Evolutionary conservation across 2,113 vertebrate species (phyloP), one percentile per base, ranked within the genome.

Genomic region (Mus pahari): DNA sequence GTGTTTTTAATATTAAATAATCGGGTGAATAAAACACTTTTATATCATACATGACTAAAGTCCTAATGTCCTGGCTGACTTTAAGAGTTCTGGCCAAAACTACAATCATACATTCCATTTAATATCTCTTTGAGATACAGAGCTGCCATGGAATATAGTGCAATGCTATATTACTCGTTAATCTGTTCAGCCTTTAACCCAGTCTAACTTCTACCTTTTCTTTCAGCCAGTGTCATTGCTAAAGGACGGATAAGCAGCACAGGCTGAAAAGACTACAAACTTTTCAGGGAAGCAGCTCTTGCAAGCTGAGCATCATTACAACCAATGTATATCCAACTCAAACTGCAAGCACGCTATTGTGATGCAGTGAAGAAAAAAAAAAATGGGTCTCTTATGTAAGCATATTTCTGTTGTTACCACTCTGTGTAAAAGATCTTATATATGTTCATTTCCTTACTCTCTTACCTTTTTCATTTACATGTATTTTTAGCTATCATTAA

Each of bases 321-420:
- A 90, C n/a, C 66, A 77, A 0, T 84, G 58, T 73, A 90, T 81
- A 92, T 71, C 28, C 33, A 84, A 94, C 94, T 83, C 83, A 94
- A 95, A 95, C n/a, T 87, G 71, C 31, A 94, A 81, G 74, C 90
- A 88, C 77, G 33, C 62, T 95, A 95, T 78, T 96, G 60, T 90
- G 58, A 96, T 28, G 20, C 68, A 87, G n/a, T 87, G 89, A 97
- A 92, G 33, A 77, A 97, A 81, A 97, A 81, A 97, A 84, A 77
- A 96, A 96, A 94, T 53, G 70, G 82, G 26, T 60, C 68, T 95
- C 26, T 74, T 22, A 94, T 58, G 4, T 75, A 91, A 60, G 33
- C 42, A 92, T 39, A 16, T 81, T 95, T 96, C 78, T 92, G 96
- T 94, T 92, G 89, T 89, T 96, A 64, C 73, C 81, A 45, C 14